phyloP scores from a whole-genome alignment of 2,888 invertebrate species.

The Ashinkailepas kermadecensis region DNA sequence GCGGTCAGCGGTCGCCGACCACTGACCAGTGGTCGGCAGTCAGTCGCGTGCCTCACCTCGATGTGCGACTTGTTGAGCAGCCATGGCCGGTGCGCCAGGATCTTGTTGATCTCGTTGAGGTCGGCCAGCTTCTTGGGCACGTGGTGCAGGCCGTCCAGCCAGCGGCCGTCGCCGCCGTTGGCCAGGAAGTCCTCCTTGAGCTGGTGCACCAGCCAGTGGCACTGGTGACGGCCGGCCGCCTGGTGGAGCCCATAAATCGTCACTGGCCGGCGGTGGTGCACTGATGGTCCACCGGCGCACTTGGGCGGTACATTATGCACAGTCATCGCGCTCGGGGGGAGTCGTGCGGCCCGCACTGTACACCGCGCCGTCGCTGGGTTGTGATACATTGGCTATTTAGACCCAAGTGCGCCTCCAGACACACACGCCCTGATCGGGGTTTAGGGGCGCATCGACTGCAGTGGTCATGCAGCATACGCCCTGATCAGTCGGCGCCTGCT shows the following conservation, averaged over 20 bases:
- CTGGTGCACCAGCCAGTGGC: conserved; percentile 69
- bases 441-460: no score
- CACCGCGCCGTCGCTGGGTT: no score
- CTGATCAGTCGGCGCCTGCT: no score
- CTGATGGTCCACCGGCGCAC: no score
- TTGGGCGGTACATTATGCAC: no score
- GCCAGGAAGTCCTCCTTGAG: conserved; percentile 71
- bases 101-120: conserved; percentile 75
- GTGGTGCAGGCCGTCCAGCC: conserved; percentile 58
- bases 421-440: no score
- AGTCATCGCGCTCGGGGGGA: no score
- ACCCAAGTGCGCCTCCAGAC: no score
- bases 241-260: conserved; percentile 39
- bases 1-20: not conserved
- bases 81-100: conserved; percentile 83
- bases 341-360: no score
- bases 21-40: conserved; percentile 46
- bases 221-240: conserved; percentile 80
- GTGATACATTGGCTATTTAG: no score
- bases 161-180: conserved; percentile 65
- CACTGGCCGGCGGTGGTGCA: no score
- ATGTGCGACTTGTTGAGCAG: conserved; percentile 49
- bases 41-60: conserved; percentile 26
- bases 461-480: no score
- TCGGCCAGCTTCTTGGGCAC: conserved; percentile 64